Percentiles rank a stretch among this genome's conserved stretches.
phyloP scores from a whole-genome alignment of 2,113 vertebrate genomes.

The Neogale vison region DNA sequence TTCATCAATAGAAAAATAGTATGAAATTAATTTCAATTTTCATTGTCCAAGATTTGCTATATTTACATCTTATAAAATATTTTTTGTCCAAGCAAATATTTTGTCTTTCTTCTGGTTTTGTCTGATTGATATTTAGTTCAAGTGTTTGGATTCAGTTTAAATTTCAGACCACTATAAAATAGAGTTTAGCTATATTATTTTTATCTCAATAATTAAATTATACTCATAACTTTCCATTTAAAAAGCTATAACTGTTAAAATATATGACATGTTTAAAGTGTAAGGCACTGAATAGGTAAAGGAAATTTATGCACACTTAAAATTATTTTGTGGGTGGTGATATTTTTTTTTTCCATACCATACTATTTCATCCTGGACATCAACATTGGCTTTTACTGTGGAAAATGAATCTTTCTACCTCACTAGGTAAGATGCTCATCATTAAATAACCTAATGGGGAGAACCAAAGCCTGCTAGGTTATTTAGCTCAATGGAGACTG shows the following conservation, averaged over 20 bases:
- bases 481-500: background rate
- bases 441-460: constrained; percentile 17
- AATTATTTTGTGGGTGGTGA: constrained; percentile 46
- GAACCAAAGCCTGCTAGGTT: constrained; percentile 42
- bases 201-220: constrained; percentile 64
- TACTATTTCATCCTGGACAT: constrained; percentile 37
- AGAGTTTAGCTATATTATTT: constrained; percentile 46
- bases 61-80: background rate
- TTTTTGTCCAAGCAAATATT: background rate
- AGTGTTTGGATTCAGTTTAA: constrained; percentile 56
- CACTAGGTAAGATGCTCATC: constrained; percentile 41
- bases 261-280: constrained; percentile 43
- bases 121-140: constrained; percentile 40
- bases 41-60: background rate
- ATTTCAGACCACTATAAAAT: constrained; percentile 39
- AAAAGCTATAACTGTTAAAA: constrained; percentile 63
- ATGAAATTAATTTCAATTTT: background rate
- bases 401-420: constrained; percentile 66
- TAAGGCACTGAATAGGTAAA: background rate
- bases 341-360: constrained; percentile 26
- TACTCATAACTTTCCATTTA: constrained; percentile 56
- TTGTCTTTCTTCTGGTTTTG: constrained; percentile 1
- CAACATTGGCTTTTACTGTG: constrained; percentile 43
- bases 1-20: constrained; percentile 34
- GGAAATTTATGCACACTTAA: constrained; percentile 46